A percentile compares a stretch with the other conserved stretches of the same genome.
phyloP scores from a whole-genome alignment of 2,888 invertebrate species.

The Ellobium chinense region DNA sequence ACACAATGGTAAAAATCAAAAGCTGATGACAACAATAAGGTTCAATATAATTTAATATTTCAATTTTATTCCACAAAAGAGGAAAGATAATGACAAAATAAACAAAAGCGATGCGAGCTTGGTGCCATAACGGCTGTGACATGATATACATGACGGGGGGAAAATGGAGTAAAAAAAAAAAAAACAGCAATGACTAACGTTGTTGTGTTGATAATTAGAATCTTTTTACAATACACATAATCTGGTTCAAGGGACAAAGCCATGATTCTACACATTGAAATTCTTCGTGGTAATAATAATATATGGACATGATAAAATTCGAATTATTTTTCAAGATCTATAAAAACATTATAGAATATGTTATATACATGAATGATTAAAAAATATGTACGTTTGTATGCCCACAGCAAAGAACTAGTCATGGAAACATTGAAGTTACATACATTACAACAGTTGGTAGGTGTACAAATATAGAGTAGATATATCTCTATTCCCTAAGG shows the following conservation, averaged over 20 bases:
- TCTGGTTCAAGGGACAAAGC: neutral
- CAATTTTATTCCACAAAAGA: neutral
- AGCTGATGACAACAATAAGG: too few relatives aligned
- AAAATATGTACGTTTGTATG: too few relatives aligned
- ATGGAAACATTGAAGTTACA: too few relatives aligned
- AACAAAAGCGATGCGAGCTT: neutral
- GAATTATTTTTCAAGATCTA: too few relatives aligned
- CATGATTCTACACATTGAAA: neutral
- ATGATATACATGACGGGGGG: neutral
- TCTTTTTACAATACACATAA: neutral
- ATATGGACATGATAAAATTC: neutral
- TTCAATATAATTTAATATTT: slow-evolving; percentile 18
- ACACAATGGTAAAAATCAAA: too few relatives aligned
- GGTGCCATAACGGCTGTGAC: neutral
- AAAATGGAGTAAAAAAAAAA: neutral
- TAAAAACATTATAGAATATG: too few relatives aligned
- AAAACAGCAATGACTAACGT: neutral
- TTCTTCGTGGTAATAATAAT: too few relatives aligned
- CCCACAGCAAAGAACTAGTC: too few relatives aligned
- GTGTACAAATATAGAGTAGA: too few relatives aligned
- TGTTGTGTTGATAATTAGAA: neutral
- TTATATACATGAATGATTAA: too few relatives aligned
- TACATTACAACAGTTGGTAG: too few relatives aligned
- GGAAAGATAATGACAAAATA: neutral
- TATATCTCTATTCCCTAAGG: too few relatives aligned